Evolutionary conservation across 2,797 vertebrate species (phyloP), one percentile per base, ranked within the genome.

Genomic region (Thalassophryne amazonica): DNA sequence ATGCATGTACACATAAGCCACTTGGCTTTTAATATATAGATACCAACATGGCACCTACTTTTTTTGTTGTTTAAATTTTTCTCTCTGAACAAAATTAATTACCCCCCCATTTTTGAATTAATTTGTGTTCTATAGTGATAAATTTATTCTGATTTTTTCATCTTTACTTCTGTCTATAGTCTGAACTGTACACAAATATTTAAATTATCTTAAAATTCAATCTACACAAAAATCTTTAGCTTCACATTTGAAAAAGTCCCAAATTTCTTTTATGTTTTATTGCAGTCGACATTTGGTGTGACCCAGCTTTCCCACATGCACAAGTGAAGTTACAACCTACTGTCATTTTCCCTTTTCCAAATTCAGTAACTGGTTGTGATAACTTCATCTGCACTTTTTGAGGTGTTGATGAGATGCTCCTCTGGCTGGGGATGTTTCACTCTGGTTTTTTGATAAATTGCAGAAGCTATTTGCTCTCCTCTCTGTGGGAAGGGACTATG

Each of bases 381-480:
- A 46, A 21, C 21, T 19, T 1, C 25, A 40, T 29, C 22, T 35
- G n/a, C 30, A 7, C 22, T 25, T 57, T 54, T 42, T 28, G 23
- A 29, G 31, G 45, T 2, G 0, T 24, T 38, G 55, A 50, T 48
- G 39, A 62, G 39, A 60, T 43, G 19, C 34, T 40, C 34, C 36
- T 50, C 25, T 34, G 45, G 54, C 48, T 43, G n/a, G 20, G 36
- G 45, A 57, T 10, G 30, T 69, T 62, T 63, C 65, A 66, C 58
- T 73, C 28, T 5, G 16, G 38, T 50, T 60, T 45, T 20, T 57
- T 75, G 70, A 77, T 75, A 53, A 70, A 77, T 62, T 62, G 45
- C 48, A 34, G 37, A 53, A 50, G 41, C 52, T 67, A 43, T 50
- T 63, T 61, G 46, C 32, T 66, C 29, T 22, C 8, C 35, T 55